Conservation (phyloP, 2,888 invertebrate species). For the Stratiomys singularior region DNA sequence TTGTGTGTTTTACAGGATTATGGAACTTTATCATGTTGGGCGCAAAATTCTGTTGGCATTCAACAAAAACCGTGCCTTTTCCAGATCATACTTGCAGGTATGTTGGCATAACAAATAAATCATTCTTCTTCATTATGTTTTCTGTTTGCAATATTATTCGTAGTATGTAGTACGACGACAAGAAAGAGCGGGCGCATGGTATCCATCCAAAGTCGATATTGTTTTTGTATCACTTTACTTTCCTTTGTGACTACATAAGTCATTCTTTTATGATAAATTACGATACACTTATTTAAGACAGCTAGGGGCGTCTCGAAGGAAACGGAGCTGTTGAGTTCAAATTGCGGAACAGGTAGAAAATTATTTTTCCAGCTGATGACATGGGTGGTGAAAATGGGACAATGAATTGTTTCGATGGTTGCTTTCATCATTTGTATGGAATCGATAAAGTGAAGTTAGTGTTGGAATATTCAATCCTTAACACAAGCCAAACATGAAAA, state of each 20-base stretch:
- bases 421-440: too few species aligned
- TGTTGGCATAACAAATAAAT: conserved; percentile 53
- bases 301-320: neutral
- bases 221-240: conserved; percentile 19
- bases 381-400: too few species aligned
- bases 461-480: too few species aligned
- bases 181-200: too few species aligned
- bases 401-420: too few species aligned
- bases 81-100: conserved; percentile 85
- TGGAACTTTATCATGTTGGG: conserved; percentile 83
- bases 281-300: conserved; percentile 21
- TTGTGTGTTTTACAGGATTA: conserved; percentile 70
- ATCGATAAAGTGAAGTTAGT: too few species aligned
- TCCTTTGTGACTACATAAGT: conserved; percentile 22
- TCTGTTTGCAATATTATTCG: conserved; percentile 16
- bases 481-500: too few species aligned
- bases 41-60: conserved; percentile 78
- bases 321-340: neutral
- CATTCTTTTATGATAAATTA: conserved; percentile 35
- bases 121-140: conserved; percentile 43
- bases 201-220: conserved; percentile 13
- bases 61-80: conserved; percentile 82
- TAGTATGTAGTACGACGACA: neutral
- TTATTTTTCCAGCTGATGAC: too few species aligned
- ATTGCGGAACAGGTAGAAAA: neutral